Percentiles rank a stretch among this genome's conserved stretches.
Evolutionary conservation across 2,797 vertebrate species (phyloP).

Genomic region (Loriculus beryllinus): DNA sequence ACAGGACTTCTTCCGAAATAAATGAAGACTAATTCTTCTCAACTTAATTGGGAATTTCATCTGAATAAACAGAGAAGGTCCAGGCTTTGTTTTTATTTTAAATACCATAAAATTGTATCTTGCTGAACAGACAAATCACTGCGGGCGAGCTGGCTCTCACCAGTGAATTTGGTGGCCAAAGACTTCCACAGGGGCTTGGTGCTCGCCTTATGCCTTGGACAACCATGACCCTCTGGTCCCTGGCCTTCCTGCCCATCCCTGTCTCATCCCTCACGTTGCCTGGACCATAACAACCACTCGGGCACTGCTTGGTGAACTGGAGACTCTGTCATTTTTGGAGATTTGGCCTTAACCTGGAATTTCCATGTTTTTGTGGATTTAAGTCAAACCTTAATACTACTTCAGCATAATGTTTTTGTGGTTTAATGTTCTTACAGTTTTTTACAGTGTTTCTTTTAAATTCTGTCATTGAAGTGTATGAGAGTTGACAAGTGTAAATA

Average conservation of each 20-base stretch:
- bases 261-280: not conserved
- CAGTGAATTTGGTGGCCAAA: not conserved
- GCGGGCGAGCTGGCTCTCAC: not conserved
- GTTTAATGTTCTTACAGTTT: slow-evolving; percentile 63
- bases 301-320: not conserved
- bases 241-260: not conserved
- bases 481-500: slow-evolving; percentile 79
- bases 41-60: slow-evolving; percentile 1
- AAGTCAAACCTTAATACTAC: slow-evolving; percentile 43
- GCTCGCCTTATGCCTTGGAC: not conserved
- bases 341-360: slow-evolving; percentile 25
- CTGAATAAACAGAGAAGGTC: slow-evolving; percentile 8
- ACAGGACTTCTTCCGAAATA: not conserved
- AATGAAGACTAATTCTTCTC: slow-evolving; percentile 21
- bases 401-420: slow-evolving; percentile 45
- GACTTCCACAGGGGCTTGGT: not conserved
- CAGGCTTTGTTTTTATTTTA: not conserved
- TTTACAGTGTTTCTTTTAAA: slow-evolving; percentile 71
- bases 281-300: not conserved
- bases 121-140: not conserved
- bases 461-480: slow-evolving; percentile 74
- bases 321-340: not conserved
- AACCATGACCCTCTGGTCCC: accelerated
- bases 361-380: slow-evolving; percentile 27
- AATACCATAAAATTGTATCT: not conserved